Base-by-base conservation (phyloP, 2,888 invertebrate species). In the Nycteola revayana region DNA sequence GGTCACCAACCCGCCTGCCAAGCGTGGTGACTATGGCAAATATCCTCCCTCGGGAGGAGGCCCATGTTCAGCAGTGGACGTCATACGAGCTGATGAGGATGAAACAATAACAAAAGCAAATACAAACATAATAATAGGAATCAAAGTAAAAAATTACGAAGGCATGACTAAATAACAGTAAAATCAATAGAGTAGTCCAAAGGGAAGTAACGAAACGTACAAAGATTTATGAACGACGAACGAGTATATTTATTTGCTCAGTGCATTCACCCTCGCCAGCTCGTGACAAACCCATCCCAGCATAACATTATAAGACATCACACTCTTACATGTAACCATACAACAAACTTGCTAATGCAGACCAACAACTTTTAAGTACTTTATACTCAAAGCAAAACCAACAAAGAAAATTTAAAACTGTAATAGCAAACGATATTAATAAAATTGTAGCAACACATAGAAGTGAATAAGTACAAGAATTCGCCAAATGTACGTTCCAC, bases 271-370 rank as follows among this genome's bases (percentile, higher is more conserved):
- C 84, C 74, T 42, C 37, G 36, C 34, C 31, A 32, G 57, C 70
- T 68, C 82, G 82, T 83, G 82, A 84, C 84, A 76, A 60, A 65
- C 64, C 60, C 74, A 81, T 78, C 73, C 73, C 59, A 66, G 58
- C 73, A 64, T 71, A 71, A 75, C 76, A 70, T 67, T 74, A 70
- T 63, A 59, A 66, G 57, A 66, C 51, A 61, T 60, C 46, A 57
- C 38, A 57, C 32, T 48, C 34, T 51, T 42, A 52, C 21, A 21
- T n/a, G 7, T 21, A 7, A 21, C 21, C 7, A 7, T 48, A 43
- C 50, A 49, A 47, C 42, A 44, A 49, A 41, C 33, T 39, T 45
- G 43, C 28, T 34, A 35, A 35, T 39, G 33, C 40, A 42, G 52
- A 43, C 38, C 36, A 26, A 42, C 36, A 32, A 32, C 28, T 37